Conservation (phyloP, 1,140 invertebrate genomes). For the Epicauta chinensis region DNA sequence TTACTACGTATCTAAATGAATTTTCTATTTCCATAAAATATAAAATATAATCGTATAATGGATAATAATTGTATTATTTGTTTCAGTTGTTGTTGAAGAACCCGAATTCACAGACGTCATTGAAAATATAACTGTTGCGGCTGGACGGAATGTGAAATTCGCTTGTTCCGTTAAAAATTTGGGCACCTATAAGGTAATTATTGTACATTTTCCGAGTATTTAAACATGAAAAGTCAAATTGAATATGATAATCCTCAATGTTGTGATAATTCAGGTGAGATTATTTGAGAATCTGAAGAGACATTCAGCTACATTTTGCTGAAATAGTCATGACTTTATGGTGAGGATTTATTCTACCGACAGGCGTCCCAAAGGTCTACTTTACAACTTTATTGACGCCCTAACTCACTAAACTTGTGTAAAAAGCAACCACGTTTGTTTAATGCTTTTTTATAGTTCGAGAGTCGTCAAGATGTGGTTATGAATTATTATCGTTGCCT, state of each 20-base stretch:
- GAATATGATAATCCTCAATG: not conserved
- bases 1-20: no score
- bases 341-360: constrained; percentile 33
- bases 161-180: constrained; percentile 86
- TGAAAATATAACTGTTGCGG: constrained; percentile 61
- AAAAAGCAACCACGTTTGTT: constrained; percentile 34
- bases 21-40: no score
- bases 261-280: constrained; percentile 1
- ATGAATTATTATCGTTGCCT: constrained; percentile 10
- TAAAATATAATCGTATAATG: no score
- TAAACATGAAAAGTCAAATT: constrained; percentile 4
- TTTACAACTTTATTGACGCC: constrained; percentile 40
- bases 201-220: not conserved
- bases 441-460: constrained; percentile 34
- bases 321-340: constrained; percentile 34
- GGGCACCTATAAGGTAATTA: constrained; percentile 48
- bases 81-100: constrained; percentile 58
- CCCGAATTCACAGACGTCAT: constrained; percentile 65
- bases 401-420: constrained; percentile 32
- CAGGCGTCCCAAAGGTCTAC: constrained; percentile 35
- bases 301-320: constrained; percentile 17
- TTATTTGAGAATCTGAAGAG: constrained; percentile 4
- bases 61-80: constrained; percentile 33
- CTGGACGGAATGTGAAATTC: constrained; percentile 78
- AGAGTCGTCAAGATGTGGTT: constrained; percentile 21